Evolutionary conservation across 2,888 invertebrate species (phyloP).

Genomic region (Napeogenes sylphis): DNA sequence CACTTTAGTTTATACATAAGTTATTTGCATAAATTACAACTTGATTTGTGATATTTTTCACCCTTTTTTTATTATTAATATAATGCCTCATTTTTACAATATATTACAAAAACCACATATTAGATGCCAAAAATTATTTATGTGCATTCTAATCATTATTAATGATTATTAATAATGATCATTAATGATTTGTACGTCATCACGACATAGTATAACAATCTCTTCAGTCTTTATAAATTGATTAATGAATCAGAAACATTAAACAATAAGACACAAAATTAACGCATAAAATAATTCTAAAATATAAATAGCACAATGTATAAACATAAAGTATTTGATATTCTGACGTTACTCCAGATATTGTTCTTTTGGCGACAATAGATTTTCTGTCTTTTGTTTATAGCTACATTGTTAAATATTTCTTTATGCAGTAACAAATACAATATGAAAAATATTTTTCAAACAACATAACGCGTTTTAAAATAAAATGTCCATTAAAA

Average conservation of each 20-base stretch:
- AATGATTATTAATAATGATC: no score
- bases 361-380: conserved; percentile 8
- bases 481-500: conserved; percentile 2
- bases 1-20: conserved; percentile 19
- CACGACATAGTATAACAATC: no score
- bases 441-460: conserved; percentile 5
- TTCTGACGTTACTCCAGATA: conserved; percentile 5
- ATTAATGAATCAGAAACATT: neutral
- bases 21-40: neutral
- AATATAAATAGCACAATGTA: conserved; percentile 2
- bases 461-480: neutral
- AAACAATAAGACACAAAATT: neutral
- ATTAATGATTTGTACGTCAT: no score
- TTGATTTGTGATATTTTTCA: neutral
- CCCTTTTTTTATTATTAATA: neutral
- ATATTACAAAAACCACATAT: no score
- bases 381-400: conserved; percentile 7
- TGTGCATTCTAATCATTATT: no score
- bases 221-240: neutral
- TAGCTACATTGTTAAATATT: conserved; percentile 6
- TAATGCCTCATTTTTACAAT: no score
- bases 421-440: conserved; percentile 7
- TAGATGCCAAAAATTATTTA: no score
- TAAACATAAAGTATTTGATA: conserved; percentile 4
- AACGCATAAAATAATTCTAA: conserved; percentile 6